phyloP scores from a whole-genome alignment of 1,140 invertebrate genomes.

The Apis florea region DNA sequence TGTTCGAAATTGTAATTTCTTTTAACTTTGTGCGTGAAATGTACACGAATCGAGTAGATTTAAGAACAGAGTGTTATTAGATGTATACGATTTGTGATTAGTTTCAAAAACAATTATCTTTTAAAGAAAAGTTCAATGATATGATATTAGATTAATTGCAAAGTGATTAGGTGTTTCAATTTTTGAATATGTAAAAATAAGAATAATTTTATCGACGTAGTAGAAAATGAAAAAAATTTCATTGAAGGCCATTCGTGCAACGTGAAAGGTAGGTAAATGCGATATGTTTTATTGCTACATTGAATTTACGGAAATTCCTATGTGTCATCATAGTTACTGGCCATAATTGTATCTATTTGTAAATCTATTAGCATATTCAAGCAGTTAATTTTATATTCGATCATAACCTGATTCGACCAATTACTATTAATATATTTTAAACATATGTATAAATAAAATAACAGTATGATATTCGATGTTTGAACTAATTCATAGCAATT shows the following conservation, averaged over 20 bases:
- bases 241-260: background rate
- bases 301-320: constrained; percentile 48
- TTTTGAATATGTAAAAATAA: background rate
- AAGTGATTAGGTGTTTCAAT: background rate
- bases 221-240: constrained; percentile 4
- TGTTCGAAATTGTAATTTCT: background rate
- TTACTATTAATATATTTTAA: background rate
- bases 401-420: background rate
- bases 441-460: background rate
- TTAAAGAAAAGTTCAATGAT: background rate
- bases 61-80: background rate
- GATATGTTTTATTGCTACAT: background rate
- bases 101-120: background rate
- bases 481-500: constrained; percentile 10
- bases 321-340: constrained; percentile 40
- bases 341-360: background rate
- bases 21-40: background rate
- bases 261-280: constrained; percentile 21
- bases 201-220: constrained; percentile 5
- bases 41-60: background rate
- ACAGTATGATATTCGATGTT: background rate
- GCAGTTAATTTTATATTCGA: background rate
- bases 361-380: constrained; percentile 25
- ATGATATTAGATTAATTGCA: background rate
- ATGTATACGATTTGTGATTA: background rate